phyloP scores from a whole-genome alignment of 2,888 invertebrate genomes.

The Luffia ferchaultella region DNA sequence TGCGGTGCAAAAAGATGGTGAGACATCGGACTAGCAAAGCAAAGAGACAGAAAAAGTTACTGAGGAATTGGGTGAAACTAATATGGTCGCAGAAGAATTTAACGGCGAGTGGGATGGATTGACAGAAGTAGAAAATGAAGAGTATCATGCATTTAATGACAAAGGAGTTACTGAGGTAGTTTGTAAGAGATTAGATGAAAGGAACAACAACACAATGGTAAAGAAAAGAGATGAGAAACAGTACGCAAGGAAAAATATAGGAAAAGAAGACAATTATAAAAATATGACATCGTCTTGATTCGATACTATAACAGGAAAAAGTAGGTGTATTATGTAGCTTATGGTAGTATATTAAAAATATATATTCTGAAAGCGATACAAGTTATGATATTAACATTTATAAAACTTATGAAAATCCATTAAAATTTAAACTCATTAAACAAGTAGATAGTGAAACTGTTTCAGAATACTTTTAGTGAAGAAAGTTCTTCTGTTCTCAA shows the following conservation, averaged over 20 bases:
- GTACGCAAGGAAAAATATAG: slow-evolving; percentile 1
- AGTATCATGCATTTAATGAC: not conserved
- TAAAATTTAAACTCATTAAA: slow-evolving; percentile 9
- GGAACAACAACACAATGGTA: slow-evolving; percentile 3
- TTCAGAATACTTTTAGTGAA: slow-evolving; percentile 8
- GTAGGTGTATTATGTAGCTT: slow-evolving; percentile 7
- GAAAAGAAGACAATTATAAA: not conserved
- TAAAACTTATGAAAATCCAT: slow-evolving; percentile 8
- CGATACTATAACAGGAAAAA: slow-evolving; percentile 5
- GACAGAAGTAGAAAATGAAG: too few relatives aligned
- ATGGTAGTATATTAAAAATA: not conserved
- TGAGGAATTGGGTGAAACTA: slow-evolving; percentile 7
- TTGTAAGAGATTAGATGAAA: slow-evolving; percentile 4
- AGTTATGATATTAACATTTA: slow-evolving; percentile 10
- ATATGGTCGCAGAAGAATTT: slow-evolving; percentile 6
- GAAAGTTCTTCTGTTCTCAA: slow-evolving; percentile 5
- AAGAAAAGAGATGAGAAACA: slow-evolving; percentile 3
- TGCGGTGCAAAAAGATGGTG: not conserved
- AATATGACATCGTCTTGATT: slow-evolving; percentile 4
- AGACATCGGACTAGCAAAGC: slow-evolving; percentile 1
- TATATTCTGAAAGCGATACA: slow-evolving; percentile 9
- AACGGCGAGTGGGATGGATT: slow-evolving; percentile 6
- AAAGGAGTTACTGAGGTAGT: slow-evolving; percentile 6
- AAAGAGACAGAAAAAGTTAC: slow-evolving; percentile 6
- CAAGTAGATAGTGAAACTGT: slow-evolving; percentile 10